Conservation (phyloP, 1,140 invertebrate genomes). For the Caerostris darwini region DNA sequence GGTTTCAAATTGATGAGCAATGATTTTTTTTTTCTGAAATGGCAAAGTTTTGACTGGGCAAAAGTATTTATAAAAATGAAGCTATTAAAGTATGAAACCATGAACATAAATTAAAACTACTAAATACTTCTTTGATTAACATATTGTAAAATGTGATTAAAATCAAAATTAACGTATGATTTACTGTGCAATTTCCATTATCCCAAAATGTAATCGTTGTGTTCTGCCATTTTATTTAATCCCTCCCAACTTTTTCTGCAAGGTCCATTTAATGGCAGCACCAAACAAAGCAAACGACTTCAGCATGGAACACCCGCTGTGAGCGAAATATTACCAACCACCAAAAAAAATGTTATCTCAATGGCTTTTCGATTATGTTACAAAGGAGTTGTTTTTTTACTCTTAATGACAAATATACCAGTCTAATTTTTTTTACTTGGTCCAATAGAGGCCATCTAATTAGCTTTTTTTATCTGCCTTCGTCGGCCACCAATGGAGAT, state of each 20-base stretch:
- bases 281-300: conserved; percentile 3
- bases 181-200: too few relatives aligned
- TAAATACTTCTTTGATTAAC: too few relatives aligned
- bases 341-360: conserved; percentile 37
- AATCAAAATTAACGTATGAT: too few relatives aligned
- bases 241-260: background rate
- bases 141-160: too few relatives aligned
- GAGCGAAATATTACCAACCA: conserved; percentile 18
- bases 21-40: too few relatives aligned
- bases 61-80: too few relatives aligned
- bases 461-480: background rate
- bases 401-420: background rate
- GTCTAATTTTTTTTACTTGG: background rate
- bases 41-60: too few relatives aligned
- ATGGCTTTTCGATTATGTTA: conserved; percentile 23
- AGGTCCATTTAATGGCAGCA: background rate
- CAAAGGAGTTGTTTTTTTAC: background rate
- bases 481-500: conserved; percentile 52
- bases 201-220: too few relatives aligned
- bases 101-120: too few relatives aligned
- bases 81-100: too few relatives aligned
- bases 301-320: conserved; percentile 15
- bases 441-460: conserved; percentile 32
- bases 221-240: background rate
- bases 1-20: too few relatives aligned